Evolutionary conservation across 2,888 invertebrate genomes (phyloP), one percentile per base, ranked within the genome.

Genomic region (Nezara viridula): DNA sequence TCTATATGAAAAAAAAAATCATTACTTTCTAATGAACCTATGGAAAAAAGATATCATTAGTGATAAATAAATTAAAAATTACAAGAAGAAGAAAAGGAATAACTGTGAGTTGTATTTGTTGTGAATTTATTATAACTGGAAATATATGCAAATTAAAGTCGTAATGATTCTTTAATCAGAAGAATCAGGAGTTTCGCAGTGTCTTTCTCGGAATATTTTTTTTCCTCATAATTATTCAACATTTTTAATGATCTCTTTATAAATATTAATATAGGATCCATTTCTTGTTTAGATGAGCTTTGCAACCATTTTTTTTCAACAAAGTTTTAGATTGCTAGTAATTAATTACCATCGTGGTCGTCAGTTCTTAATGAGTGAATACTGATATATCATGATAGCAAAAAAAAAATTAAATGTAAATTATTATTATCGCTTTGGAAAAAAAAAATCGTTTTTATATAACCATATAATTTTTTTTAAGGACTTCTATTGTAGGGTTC

Each of bases 181-280:
- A 32, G 66, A 37, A 37, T 73, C 66, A 37, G 37, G 9, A 73
- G 66, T 73, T 73, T 73, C 37, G 19, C 60, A 16, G 60, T 60
- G 2, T 73, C 37, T 73, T 73, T 47, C 81, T 47, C 44, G 0
- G 44, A 44, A 81, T 40, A 81, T n/a, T 77, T 81, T 47, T 44
- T 81, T 44, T 37, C 12, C 24, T 77, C 77, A 14, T 81, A 81
- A 81, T 81, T 81, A 81, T 81, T 81, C 81, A 44, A n/a, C 81
- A 81, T 81, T 81, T 12, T 3, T 81, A 81, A 81, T 47, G 81
- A 81, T 9, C 77, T 21, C 10, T 77, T 77, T 77, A 77, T 77
- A 44, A 77, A 81, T 47, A 81, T 81, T 81, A 12, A 81, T 73
- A 73, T 27, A 32, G 60, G 32, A 19, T 73, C 19, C 32, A 37